phyloP scores from a whole-genome alignment of 2,888 invertebrate genomes.

The Drosophila testacea region DNA sequence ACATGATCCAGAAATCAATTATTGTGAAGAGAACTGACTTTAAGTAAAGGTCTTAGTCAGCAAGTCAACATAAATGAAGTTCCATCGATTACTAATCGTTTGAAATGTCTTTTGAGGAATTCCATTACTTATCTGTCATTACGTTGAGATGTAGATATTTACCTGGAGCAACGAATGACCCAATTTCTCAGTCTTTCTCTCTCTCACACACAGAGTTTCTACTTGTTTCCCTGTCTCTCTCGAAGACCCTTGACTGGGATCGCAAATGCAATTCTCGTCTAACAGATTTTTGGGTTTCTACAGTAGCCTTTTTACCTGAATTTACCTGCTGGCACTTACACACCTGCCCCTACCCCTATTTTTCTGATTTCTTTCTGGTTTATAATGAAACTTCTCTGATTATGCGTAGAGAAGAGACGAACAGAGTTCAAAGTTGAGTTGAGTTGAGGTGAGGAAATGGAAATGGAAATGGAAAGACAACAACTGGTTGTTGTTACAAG shows the following conservation, averaged over 20 bases:
- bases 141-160: too few species aligned
- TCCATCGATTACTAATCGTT: neutral
- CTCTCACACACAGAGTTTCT: neutral
- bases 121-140: neutral
- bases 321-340: slow-evolving; percentile 20
- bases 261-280: slow-evolving; percentile 7
- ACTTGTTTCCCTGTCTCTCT: neutral
- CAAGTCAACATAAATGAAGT: neutral
- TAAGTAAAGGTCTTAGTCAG: neutral
- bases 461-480: slow-evolving; percentile 3
- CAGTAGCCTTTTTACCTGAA: slow-evolving; percentile 13
- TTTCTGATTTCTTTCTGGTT: neutral
- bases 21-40: neutral
- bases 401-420: neutral
- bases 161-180: neutral
- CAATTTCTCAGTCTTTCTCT: neutral
- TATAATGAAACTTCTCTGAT: neutral
- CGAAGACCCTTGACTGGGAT: slow-evolving; percentile 2
- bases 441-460: neutral
- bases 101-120: slow-evolving; percentile 4
- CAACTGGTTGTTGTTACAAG: slow-evolving; percentile 26
- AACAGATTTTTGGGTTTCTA: slow-evolving; percentile 8
- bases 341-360: slow-evolving; percentile 13
- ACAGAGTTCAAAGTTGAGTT: neutral
- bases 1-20: neutral